phyloP scores from a whole-genome alignment of 2,113 vertebrate genomes.

The mouse (Mus musculus) region DNA sequence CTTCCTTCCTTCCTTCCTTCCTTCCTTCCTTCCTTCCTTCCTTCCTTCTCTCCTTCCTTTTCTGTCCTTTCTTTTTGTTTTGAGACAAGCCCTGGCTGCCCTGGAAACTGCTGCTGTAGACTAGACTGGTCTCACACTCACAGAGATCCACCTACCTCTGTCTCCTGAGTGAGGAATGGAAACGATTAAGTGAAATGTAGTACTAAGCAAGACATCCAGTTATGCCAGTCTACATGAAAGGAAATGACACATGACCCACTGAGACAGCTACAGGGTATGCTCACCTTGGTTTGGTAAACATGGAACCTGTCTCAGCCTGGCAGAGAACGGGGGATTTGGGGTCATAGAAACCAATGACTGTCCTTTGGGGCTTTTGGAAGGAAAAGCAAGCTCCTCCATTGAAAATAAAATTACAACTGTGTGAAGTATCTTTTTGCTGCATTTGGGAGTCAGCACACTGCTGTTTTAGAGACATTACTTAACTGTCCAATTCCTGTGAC shows the following conservation, averaged over 20 bases:
- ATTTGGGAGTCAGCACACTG: background rate
- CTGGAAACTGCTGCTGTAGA: background rate
- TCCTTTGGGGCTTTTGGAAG: slow-evolving; percentile 11
- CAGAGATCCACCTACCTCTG: background rate
- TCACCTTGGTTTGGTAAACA: background rate
- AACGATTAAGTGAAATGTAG: background rate
- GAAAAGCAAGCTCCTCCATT: slow-evolving; percentile 3
- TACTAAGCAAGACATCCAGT: slow-evolving; percentile 41
- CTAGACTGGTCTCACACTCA: background rate
- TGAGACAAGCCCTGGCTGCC: background rate
- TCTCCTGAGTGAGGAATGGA: background rate
- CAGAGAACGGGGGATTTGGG: slow-evolving; percentile 61
- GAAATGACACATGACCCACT: background rate
- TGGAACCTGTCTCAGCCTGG: background rate
- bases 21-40: no score
- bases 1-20: no score
- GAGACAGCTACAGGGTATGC: background rate
- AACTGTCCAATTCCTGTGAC: slow-evolving; percentile 53
- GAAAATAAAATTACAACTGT: slow-evolving; percentile 54
- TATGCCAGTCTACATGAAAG: background rate
- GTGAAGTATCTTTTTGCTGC: slow-evolving; percentile 29
- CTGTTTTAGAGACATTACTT: background rate
- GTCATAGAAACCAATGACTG: background rate
- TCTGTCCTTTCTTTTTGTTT: background rate
- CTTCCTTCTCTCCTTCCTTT: no score